Evolutionary conservation across 2,113 vertebrate species (phyloP).

Genomic region (Corythaixoides concolor): DNA sequence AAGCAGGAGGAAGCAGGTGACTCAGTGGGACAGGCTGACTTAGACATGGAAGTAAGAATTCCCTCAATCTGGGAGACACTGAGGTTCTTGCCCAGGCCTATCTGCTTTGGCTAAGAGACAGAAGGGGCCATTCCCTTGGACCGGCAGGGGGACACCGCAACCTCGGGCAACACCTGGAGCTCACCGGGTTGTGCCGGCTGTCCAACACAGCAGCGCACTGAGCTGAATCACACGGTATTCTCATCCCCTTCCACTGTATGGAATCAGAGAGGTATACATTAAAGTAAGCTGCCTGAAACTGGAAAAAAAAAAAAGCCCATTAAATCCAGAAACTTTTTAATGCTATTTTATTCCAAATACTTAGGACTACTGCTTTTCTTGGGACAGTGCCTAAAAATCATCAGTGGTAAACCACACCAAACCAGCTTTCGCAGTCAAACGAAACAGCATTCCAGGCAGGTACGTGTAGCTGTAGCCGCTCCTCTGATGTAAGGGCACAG

Average conservation of each 20-base stretch:
- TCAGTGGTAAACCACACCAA: not conserved
- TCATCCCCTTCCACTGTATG: not conserved
- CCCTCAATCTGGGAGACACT: not conserved
- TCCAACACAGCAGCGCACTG: not conserved
- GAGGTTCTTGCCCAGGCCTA: not conserved
- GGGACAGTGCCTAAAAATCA: not conserved
- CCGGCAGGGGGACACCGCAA: not conserved
- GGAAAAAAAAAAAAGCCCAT: not conserved
- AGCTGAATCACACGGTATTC: not conserved
- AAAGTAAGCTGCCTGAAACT: not conserved
- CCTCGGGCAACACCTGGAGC: accelerated
- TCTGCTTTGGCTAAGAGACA: not conserved
- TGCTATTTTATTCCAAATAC: not conserved
- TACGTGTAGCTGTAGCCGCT: not conserved
- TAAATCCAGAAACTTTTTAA: not conserved
- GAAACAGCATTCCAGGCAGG: conserved; percentile 26
- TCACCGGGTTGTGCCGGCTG: not conserved
- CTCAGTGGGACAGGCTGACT: not conserved
- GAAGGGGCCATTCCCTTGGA: not conserved
- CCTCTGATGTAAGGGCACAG: conserved; percentile 55
- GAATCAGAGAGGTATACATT: not conserved
- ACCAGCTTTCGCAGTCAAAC: not conserved
- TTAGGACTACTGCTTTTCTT: not conserved
- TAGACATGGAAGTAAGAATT: not conserved
- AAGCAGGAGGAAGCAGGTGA: not conserved